Evolutionary conservation across 2,797 vertebrate species (phyloP), one percentile per base, ranked within the genome.

Genomic region (Dipus sagitta): DNA sequence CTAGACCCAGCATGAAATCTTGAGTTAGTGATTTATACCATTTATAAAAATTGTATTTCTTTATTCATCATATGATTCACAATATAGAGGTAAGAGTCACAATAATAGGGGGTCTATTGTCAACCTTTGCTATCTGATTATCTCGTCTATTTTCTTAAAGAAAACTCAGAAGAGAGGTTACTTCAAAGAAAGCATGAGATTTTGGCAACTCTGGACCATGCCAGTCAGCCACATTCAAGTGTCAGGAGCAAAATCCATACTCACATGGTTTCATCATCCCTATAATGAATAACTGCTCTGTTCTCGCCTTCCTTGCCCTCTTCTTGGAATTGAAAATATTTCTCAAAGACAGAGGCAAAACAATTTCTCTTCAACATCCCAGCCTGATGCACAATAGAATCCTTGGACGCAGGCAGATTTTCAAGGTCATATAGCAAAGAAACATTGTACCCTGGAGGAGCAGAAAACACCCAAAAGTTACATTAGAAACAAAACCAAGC

Each of bases 341-440:
- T 99, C 97, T 99, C 99, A 65, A 99, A 99, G 87, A 99, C 99
- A 0, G 99, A 99, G 93, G 99, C 99, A 81, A 99, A 99, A 98
- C 99, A 99, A 98, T 99, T 99, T 96, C 99, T 99, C 98, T 99
- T 99, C 92, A 99, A 98, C 99, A 99, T 99, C 96, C 99, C 99
- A 0, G 99, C 99, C 98, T 99, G 99, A 98, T 99, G 99, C 81
- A 99, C 96, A 0, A 99, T 97, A 78, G 99, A 98, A 0, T 99
- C 99, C 97, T 99, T 99, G 95, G 99, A 99, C 91, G 98, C 95
- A 0, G 99, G 99, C 32, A 99, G 98, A 24, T 98, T 97, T 23
- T 99, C 99, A 98, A 99, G 98, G 98, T 99, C 99, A 0, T 99
- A 99, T 30, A 99, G 98, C 97, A 99, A 98, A 95, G 99, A 99